Evolutionary conservation across 2,888 invertebrate genomes (phyloP), one percentile per base, ranked within the genome.

Genomic region (Blastobasis lacticolella): DNA sequence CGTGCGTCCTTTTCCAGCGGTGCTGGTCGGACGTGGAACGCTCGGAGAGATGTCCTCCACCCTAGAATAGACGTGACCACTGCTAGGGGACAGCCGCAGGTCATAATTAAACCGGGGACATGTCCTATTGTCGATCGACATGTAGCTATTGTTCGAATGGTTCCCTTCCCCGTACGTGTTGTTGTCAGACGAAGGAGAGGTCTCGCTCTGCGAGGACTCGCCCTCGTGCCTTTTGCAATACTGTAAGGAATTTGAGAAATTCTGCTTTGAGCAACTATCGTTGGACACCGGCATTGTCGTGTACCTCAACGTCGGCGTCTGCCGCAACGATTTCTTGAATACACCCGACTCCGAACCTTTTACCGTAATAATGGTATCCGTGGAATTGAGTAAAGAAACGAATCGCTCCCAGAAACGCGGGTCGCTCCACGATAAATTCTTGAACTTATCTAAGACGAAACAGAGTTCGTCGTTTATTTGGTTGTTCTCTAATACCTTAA

Each of bases 331-430:
- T 66, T 87, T 88, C 69, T 86, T 90, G 72, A 90, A 90, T 61
- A 84, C 81, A 63, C 88, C 82, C 61, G 81, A 84, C 55, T 88
- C 79, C 51, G 82, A 73, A 57, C 78, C 73, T 73, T 81, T 81
- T 52, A 88, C 75, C 10, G 88, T 90, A 56, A 90, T 89, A 71
- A 88, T 86, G 57, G 87, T 88, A 63, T 88, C 88, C 38, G 87
- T 88, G 5, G 93, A 92, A 75, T 95, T 94, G 46, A 94, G 93
- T 88, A 95, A 91, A 54, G 93, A 91, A 72, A 93, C 90, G 57
- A 96, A 89, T 76, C 94, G 94, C 66, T 95, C 94, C 96, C 96
- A 96, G 82, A 96, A 96, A 58, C 94, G 90, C 49, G 92, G 91
- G 71, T 95, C 95, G 59, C 91, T 92, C 92, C 93, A 94, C 54